These are phyloP conservation scores for Yponomeuta sedellus DNA, from an alignment of 2,888 invertebrate genomes.

Conservation along the genomic window DNA sequence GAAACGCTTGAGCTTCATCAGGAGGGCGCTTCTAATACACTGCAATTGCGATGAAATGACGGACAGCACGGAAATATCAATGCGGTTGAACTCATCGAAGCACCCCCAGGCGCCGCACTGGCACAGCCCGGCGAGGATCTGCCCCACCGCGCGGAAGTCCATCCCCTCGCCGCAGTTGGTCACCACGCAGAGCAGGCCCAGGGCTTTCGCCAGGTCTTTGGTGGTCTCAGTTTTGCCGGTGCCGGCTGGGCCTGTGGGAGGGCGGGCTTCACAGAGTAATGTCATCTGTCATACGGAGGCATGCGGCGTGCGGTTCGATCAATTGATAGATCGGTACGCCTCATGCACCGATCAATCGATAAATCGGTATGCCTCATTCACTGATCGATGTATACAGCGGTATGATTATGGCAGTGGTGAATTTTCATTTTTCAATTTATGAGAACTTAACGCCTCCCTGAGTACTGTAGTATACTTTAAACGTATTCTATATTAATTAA, in stretches of 20 bases:
- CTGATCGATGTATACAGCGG: no score
- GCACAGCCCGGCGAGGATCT: constrained; percentile 84
- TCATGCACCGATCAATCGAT: no score
- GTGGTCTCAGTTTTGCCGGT: constrained; percentile 95
- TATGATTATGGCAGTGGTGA: no score
- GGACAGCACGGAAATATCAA: constrained; percentile 93
- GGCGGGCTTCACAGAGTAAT: not conserved
- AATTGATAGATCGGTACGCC: no score
- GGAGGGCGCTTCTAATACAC: constrained; percentile 89
- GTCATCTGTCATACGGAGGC: no score
- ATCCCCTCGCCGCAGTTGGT: constrained; percentile 96
- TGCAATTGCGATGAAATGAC: constrained; percentile 95
- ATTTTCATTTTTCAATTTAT: no score
- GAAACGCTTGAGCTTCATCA: constrained; percentile 84
- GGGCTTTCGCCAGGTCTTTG: constrained; percentile 93
- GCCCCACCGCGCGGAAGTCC: constrained; percentile 90
- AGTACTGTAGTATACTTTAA: no score
- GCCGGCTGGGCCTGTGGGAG: constrained; percentile 80
- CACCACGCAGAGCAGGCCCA: constrained; percentile 88
- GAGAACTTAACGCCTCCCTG: no score
- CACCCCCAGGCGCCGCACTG: constrained; percentile 97
- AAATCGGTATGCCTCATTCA: no score
- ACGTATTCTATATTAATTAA: no score
- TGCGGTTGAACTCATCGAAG: constrained; percentile 96
- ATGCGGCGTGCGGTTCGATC: no score